A percentile compares a stretch with the other conserved stretches of the same genome.
Evolutionary conservation across 2,888 invertebrate genomes (phyloP).

Genomic region (Drosophila paranaensis): DNA sequence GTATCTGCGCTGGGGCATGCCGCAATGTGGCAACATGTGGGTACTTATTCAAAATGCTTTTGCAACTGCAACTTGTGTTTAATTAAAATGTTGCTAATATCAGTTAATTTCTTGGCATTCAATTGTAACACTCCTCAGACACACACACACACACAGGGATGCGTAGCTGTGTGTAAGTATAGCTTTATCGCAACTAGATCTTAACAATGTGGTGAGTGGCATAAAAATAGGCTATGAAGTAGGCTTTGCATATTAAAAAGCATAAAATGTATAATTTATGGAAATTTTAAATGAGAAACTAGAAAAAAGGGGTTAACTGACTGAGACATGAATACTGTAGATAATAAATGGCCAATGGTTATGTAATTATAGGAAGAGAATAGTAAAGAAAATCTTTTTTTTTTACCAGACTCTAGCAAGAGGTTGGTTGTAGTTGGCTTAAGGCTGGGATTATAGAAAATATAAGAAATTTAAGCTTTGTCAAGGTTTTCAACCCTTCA

Average conservation of each 20-base stretch:
- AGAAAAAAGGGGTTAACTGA: neutral
- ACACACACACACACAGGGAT: neutral
- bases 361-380: no score
- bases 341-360: no score
- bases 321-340: neutral
- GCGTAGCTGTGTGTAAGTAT: neutral
- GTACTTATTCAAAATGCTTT: slow-evolving; percentile 65
- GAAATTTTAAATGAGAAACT: neutral
- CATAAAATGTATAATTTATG: slow-evolving; percentile 11
- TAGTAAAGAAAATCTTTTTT: no score
- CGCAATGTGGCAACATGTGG: slow-evolving; percentile 73
- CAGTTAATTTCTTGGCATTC: slow-evolving; percentile 69
- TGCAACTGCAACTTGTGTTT: slow-evolving; percentile 61
- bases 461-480: no score
- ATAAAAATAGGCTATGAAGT: slow-evolving; percentile 19
- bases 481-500: no score
- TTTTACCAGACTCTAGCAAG: no score
- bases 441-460: no score
- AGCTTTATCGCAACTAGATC: slow-evolving; percentile 43
- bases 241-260: slow-evolving; percentile 5
- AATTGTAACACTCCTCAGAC: slow-evolving; percentile 52
- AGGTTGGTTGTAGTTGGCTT: no score
- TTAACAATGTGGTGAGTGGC: slow-evolving; percentile 40
- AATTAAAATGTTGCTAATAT: slow-evolving; percentile 76
- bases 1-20: slow-evolving; percentile 31